These are phyloP conservation scores for Ranitomeya variabilis DNA, from an alignment of 2,113 vertebrate species.

Conservation along the genomic window DNA sequence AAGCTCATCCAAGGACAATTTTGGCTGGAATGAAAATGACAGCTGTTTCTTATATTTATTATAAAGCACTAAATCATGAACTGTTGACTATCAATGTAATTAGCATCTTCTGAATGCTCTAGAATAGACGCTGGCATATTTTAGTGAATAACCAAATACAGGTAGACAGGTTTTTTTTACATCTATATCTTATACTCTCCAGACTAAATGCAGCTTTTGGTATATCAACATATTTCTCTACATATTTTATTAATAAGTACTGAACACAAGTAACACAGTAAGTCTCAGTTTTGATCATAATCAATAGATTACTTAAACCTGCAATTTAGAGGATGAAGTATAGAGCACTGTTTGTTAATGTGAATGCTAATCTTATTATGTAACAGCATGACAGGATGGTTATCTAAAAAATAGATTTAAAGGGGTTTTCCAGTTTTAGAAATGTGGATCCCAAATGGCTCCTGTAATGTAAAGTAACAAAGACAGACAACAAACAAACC, in stretches of 20 bases:
- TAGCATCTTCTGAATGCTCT: background rate
- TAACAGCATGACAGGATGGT: background rate
- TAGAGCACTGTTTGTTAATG: background rate
- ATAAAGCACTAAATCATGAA: slow-evolving; percentile 20
- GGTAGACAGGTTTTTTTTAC: background rate
- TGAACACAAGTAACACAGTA: background rate
- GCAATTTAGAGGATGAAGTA: background rate
- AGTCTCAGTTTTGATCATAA: background rate
- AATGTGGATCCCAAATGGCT: no score
- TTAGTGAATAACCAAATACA: background rate
- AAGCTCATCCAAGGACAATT: slow-evolving; percentile 20
- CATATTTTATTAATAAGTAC: background rate
- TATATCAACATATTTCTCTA: background rate
- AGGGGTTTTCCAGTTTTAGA: no score
- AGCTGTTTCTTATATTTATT: slow-evolving; percentile 50
- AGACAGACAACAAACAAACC: no score
- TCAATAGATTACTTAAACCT: background rate
- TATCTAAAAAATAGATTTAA: background rate
- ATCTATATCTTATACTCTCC: background rate
- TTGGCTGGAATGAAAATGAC: slow-evolving; percentile 41
- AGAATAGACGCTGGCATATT: background rate
- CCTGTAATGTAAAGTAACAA: no score
- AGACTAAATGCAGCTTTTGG: background rate
- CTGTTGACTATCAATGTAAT: slow-evolving; percentile 46
- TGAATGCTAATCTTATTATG: background rate